Base-by-base conservation (phyloP, 2,888 invertebrate species). In the Corythucha ciliata region DNA sequence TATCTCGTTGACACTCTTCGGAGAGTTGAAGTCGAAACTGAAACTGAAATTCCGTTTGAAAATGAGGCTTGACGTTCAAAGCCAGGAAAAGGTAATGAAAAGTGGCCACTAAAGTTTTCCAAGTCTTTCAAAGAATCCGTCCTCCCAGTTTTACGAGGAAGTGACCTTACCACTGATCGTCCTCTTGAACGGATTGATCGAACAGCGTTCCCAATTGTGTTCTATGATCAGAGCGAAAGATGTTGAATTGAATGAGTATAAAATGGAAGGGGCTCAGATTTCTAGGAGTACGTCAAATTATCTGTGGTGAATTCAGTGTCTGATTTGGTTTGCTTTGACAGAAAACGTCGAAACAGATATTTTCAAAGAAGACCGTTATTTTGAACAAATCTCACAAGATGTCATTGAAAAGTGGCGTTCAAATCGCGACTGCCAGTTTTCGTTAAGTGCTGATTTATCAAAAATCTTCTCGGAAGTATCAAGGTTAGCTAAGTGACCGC, bases 171-270 rank as follows among this genome's bases (percentile, higher is more conserved):
- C 57, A n/a, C 24, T 57, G 36, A 39, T 55, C 3, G 26, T 41
- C 8, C 27, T 57, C 10, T 39, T 57, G 14, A 36, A 45, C 34
- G 52, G 54, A 27, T 36, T 57, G 16, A 40, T 52, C 20, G 39
- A 48, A 14, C 37, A 51, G 24, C 44, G 55, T 18, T 44, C 55
- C 8, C 25, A 48, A 24, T 40, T 57, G 3, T 46, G 27, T 5
- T n/a, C 29, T 14, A n/a, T 53, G 20, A 34, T 57, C 4, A 48
- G 42, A 22, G 47, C 48, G 10, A 57, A 57, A 48, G 57, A 57
- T 45, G 29, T 46, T 12, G 55, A 57, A 41, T 41, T 57, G 8
- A 29, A 36, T 25, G 57, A 57, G 25, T 57, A 53, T 33, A 53
- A 55, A 26, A 22, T 57, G 29, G 55, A 55, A 53, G 52, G 55